These are phyloP conservation scores for Corapipo altera DNA, from an alignment of 2,113 vertebrate genomes.

Conservation along the genomic window DNA sequence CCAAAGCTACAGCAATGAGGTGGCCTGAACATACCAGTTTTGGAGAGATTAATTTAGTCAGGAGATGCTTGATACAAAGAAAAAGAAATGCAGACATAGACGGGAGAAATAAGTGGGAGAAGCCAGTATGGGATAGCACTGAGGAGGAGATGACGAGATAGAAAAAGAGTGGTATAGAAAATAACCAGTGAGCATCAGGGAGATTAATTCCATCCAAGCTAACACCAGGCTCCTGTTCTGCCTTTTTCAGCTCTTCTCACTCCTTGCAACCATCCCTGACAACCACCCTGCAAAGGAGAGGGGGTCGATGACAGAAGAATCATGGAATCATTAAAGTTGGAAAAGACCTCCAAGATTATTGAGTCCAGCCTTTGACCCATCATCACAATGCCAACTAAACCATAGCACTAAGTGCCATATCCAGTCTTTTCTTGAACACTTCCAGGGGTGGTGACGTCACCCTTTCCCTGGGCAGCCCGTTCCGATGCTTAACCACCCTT, in stretches of 20 bases:
- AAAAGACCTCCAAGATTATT: not conserved
- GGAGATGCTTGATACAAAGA: not conserved
- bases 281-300: not conserved
- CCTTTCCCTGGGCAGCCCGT: not conserved
- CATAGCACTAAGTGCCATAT: not conserved
- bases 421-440: not conserved
- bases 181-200: accelerated
- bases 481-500: not conserved
- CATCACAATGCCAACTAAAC: not conserved
- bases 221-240: not conserved
- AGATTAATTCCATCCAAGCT: not conserved
- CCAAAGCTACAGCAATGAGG: not conserved
- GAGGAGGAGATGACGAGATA: not conserved
- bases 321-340: not conserved
- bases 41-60: not conserved
- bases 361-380: not conserved
- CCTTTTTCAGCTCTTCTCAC: not conserved
- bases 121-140: not conserved
- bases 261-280: not conserved
- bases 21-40: not conserved
- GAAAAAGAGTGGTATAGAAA: not conserved
- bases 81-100: not conserved
- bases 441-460: not conserved
- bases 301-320: not conserved
- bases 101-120: not conserved